Evolutionary conservation across 92 coral and sea anemone genomes (phyloP).

Genomic region (Palythoa grandiflora): DNA sequence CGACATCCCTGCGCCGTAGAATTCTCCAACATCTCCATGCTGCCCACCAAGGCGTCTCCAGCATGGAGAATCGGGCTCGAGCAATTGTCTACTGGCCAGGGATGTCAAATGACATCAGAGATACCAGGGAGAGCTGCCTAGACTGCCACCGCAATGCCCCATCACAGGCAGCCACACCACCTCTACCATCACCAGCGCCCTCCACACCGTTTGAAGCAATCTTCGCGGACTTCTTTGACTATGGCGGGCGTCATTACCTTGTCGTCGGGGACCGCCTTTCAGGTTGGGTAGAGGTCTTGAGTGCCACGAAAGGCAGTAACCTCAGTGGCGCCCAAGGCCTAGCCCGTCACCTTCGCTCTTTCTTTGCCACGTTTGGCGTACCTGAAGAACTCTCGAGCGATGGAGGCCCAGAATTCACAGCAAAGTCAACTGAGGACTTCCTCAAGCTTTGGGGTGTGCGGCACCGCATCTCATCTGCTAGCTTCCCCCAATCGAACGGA

Average conservation of each 20-base stretch:
- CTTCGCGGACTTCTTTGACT: too few relatives aligned
- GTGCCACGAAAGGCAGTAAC: too few relatives aligned
- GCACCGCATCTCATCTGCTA: slow-evolving; percentile 63
- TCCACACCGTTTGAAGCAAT: too few relatives aligned
- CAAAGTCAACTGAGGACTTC: slow-evolving; percentile 61
- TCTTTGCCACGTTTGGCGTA: slow-evolving; percentile 37
- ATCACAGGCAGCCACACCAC: too few relatives aligned
- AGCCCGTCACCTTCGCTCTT: slow-evolving; percentile 67
- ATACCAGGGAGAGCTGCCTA: too few relatives aligned
- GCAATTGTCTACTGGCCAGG: slow-evolving; percentile 4
- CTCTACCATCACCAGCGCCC: too few relatives aligned
- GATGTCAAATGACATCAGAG: not conserved
- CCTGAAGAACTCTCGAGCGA: slow-evolving; percentile 71
- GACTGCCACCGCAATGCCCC: too few relatives aligned
- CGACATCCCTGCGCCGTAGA: not conserved
- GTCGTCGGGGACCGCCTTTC: too few relatives aligned
- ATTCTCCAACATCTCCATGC: not conserved
- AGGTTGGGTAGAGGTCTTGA: too few relatives aligned
- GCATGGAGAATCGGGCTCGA: not conserved
- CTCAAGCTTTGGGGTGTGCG: slow-evolving; percentile 63
- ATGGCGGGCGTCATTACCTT: too few relatives aligned
- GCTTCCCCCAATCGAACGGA: slow-evolving; percentile 67
- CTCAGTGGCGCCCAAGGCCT: slow-evolving; percentile 42
- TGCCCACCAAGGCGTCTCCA: not conserved
- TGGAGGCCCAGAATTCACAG: slow-evolving; percentile 72